Conservation (phyloP, 2,113 vertebrate genomes). For the Cepphus grylle region DNA sequence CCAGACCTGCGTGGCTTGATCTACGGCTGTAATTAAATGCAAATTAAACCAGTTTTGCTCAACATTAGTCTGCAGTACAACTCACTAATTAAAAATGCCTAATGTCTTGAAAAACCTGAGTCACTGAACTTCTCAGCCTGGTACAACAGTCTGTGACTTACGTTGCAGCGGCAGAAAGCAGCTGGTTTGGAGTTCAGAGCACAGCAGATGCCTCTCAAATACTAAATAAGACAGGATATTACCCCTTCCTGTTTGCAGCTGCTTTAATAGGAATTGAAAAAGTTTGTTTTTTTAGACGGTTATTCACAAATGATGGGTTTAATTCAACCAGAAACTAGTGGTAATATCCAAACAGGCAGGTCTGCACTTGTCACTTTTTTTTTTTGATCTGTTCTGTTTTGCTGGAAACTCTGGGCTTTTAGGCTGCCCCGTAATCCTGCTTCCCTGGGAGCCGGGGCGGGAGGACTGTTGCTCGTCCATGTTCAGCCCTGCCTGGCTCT, state of each 20-base stretch:
- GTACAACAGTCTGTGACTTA: background rate
- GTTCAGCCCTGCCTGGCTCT: background rate
- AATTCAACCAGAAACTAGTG: background rate
- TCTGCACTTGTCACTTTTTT: background rate
- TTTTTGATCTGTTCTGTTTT: background rate
- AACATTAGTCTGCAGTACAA: background rate
- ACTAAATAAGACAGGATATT: conserved; percentile 4
- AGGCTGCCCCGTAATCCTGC: background rate
- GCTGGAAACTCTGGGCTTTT: background rate
- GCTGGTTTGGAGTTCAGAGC: background rate
- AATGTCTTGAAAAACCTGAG: conserved; percentile 48
- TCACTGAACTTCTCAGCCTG: conserved; percentile 6
- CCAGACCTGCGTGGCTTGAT: conserved; percentile 59
- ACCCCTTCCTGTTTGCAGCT: background rate
- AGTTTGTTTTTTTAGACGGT: background rate
- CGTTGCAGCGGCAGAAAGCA: background rate
- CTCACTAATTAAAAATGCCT: conserved; percentile 25
- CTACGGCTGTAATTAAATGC: conserved; percentile 54
- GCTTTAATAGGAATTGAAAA: background rate
- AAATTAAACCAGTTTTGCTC: conserved; percentile 61
- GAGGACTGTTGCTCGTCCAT: background rate
- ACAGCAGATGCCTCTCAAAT: background rate
- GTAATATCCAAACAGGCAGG: background rate
- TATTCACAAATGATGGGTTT: background rate
- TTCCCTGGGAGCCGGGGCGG: background rate